Evolutionary conservation across 1,140 invertebrate species (phyloP).

Genomic region (Tetramorium alpestre): DNA sequence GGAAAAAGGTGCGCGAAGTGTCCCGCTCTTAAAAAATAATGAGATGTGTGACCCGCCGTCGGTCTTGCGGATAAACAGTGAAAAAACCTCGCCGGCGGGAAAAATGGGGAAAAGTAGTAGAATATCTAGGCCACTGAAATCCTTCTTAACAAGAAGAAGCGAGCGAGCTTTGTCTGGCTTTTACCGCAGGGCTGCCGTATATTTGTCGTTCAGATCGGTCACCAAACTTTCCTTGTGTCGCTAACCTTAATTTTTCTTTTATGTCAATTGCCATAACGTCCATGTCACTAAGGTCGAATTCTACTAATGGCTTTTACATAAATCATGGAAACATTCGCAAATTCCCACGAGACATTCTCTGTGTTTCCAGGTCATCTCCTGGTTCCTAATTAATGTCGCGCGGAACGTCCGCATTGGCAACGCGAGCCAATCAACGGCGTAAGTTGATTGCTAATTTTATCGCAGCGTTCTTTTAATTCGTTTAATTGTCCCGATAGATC

Average conservation of each 20-base stretch:
- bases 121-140: slow-evolving; percentile 9
- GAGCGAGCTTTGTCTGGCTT: slow-evolving; percentile 16
- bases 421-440: not conserved
- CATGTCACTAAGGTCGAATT: not conserved
- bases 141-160: slow-evolving; percentile 16
- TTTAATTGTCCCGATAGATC: slow-evolving; percentile 30
- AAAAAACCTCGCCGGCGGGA: not conserved
- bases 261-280: not conserved
- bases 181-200: not conserved
- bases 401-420: not conserved
- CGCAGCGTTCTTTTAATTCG: slow-evolving; percentile 5
- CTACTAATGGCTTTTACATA: not conserved
- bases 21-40: slow-evolving; percentile 68
- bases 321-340: not conserved
- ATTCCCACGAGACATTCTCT: not conserved
- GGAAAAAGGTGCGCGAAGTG: slow-evolving; percentile 12
- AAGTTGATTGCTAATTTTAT: slow-evolving; percentile 15
- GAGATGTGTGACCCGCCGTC: slow-evolving; percentile 58
- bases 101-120: not conserved
- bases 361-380: not conserved
- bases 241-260: not conserved
- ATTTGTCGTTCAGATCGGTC: not conserved
- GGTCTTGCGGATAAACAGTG: not conserved
- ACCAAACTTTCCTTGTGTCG: not conserved
- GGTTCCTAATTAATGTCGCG: slow-evolving; percentile 4